These are phyloP conservation scores for Laticauda laticaudata DNA, from an alignment of 2,113 vertebrate species.

Conservation along the genomic window DNA sequence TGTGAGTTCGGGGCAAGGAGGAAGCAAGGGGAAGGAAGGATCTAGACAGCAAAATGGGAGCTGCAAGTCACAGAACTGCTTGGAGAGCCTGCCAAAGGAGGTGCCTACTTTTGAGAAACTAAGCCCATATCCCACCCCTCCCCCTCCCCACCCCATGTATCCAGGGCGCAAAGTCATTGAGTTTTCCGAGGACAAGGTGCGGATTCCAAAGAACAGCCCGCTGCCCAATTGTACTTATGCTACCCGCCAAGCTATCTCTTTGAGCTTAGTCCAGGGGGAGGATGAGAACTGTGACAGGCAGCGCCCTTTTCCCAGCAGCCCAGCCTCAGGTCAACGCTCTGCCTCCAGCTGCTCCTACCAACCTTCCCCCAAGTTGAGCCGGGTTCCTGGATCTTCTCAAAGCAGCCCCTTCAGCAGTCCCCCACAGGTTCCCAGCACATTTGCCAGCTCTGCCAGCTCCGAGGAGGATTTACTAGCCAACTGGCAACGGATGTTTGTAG, in stretches of 20 bases:
- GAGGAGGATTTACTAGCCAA: conserved; percentile 92
- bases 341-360: conserved; percentile 72
- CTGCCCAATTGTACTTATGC: conserved; percentile 97
- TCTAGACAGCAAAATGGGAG: conserved; percentile 78
- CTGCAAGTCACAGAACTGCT: conserved; percentile 72
- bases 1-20: conserved; percentile 40
- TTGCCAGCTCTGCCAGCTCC: conserved; percentile 84
- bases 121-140: conserved; percentile 86
- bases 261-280: conserved; percentile 87
- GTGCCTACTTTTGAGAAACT: conserved; percentile 86
- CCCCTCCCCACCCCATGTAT: conserved; percentile 83
- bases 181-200: conserved; percentile 95
- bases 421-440: conserved; percentile 77
- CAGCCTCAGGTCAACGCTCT: conserved; percentile 71
- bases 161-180: conserved; percentile 95
- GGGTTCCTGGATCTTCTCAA: conserved; percentile 72
- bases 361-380: conserved; percentile 69
- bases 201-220: conserved; percentile 94
- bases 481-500: conserved; percentile 95
- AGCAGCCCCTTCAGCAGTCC: conserved; percentile 82
- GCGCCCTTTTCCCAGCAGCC: conserved; percentile 72
- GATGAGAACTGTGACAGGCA: conserved; percentile 71
- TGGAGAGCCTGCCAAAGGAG: conserved; percentile 71
- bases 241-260: conserved; percentile 94
- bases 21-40: conserved; percentile 27